Conservation (phyloP, 2,888 invertebrate genomes). For the Chymomyza amoena region DNA sequence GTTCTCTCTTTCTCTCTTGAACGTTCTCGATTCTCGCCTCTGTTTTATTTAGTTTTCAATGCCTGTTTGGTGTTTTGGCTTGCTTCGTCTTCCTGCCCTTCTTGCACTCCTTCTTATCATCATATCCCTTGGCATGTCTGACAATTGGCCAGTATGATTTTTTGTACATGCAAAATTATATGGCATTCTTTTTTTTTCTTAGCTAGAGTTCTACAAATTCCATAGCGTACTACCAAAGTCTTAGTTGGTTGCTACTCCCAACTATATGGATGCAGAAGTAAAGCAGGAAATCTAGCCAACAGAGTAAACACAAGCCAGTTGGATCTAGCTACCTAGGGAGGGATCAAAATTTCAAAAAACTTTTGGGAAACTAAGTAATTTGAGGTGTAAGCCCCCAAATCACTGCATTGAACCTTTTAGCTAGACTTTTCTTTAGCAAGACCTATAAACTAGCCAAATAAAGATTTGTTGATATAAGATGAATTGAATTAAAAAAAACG, state of each 20-base stretch:
- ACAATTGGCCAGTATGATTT: slow-evolving; percentile 5
- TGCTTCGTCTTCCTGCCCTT: slow-evolving; percentile 33
- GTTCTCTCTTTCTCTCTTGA: slow-evolving; percentile 34
- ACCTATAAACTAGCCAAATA: too few relatives aligned
- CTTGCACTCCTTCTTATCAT: slow-evolving; percentile 14
- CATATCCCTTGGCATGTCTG: slow-evolving; percentile 26
- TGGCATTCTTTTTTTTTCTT: slow-evolving; percentile 1
- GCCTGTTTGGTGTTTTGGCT: slow-evolving; percentile 26
- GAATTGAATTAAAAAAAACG: too few relatives aligned
- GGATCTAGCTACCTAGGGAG: too few relatives aligned
- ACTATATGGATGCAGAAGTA: not conserved
- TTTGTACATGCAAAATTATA: slow-evolving; percentile 13
- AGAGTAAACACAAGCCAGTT: too few relatives aligned
- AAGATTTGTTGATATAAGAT: too few relatives aligned
- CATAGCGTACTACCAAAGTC: not conserved
- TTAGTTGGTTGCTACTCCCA: too few relatives aligned
- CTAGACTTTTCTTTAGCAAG: too few relatives aligned
- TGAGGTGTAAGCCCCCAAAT: too few relatives aligned
- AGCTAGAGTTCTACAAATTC: not conserved
- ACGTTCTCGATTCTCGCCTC: slow-evolving; percentile 14
- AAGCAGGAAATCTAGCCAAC: not conserved
- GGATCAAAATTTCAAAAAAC: too few relatives aligned
- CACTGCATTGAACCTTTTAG: too few relatives aligned
- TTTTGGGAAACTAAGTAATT: too few relatives aligned
- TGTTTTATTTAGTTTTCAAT: slow-evolving; percentile 41